A percentile compares a stretch with the other conserved stretches of the same genome.
These are phyloP conservation scores for Actinopyga echinites DNA, from an alignment of 53 echinoderm and acorn worm species.

Conservation along the genomic window DNA sequence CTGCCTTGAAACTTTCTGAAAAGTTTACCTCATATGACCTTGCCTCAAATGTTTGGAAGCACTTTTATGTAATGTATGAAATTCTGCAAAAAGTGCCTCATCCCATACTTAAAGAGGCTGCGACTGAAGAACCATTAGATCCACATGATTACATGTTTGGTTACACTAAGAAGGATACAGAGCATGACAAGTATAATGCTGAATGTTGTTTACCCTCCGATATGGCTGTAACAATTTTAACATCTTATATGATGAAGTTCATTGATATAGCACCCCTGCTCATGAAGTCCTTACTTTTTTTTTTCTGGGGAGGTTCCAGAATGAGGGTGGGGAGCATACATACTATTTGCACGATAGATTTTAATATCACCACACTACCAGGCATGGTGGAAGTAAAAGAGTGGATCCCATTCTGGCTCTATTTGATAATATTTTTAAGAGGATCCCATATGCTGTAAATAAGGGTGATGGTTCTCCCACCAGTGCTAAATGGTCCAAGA, in stretches of 20 bases:
- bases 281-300: slow-evolving; percentile 47
- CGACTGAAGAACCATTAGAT: slow-evolving; percentile 9
- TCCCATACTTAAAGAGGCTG: neutral
- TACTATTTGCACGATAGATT: slow-evolving; percentile 61
- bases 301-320: slow-evolving; percentile 57
- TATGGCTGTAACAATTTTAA: slow-evolving; percentile 50
- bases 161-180: neutral
- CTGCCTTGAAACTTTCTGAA: neutral
- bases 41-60: neutral
- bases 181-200: slow-evolving; percentile 28
- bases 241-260: no score
- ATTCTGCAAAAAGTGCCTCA: neutral
- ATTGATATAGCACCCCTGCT: slow-evolving; percentile 52
- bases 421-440: slow-evolving; percentile 13
- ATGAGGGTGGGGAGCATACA: slow-evolving; percentile 72
- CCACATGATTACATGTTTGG: slow-evolving; percentile 41
- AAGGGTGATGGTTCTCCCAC: neutral
- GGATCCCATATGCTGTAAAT: neutral
- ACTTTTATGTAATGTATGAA: neutral
- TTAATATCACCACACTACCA: slow-evolving; percentile 65
- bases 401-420: slow-evolving; percentile 36
- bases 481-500: no score
- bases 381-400: slow-evolving; percentile 61
- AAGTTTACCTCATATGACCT: neutral
- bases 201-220: slow-evolving; percentile 49